phyloP scores from a whole-genome alignment of 2,113 vertebrate species.

The Neotragus moschatus region DNA sequence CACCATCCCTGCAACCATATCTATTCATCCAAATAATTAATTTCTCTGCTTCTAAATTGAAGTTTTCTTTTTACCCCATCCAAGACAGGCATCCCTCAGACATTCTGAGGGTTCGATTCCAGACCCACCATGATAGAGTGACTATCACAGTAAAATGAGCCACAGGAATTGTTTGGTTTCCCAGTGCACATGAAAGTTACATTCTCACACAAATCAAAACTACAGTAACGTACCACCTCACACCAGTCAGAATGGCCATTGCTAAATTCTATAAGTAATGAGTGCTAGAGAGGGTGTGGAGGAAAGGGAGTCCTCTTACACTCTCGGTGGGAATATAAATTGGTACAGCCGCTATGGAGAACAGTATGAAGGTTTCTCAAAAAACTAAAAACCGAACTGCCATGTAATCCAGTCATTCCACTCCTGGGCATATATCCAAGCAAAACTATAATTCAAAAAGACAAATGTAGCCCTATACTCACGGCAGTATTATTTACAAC shows the following conservation, averaged over 20 bases:
- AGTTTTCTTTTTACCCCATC: background rate
- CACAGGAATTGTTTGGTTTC: background rate
- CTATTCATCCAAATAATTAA: background rate
- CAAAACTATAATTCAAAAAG: background rate
- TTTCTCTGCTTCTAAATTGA: background rate
- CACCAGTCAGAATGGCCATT: background rate
- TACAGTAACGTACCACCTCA: background rate
- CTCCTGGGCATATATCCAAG: background rate
- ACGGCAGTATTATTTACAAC: background rate
- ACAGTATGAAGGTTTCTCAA: background rate
- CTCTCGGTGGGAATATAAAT: background rate
- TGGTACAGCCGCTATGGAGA: background rate
- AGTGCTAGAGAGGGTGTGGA: background rate
- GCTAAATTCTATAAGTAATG: background rate
- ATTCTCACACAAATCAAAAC: background rate
- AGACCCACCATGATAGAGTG: background rate
- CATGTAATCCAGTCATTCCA: background rate
- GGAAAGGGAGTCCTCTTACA: background rate
- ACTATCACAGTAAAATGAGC: background rate
- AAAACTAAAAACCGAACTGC: background rate
- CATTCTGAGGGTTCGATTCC: background rate
- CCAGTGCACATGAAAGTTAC: background rate
- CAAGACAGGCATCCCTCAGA: background rate
- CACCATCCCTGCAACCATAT: background rate
- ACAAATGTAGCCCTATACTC: background rate